Conservation (phyloP, 2,888 invertebrate genomes). For the Bruchidius siliquastri region DNA sequence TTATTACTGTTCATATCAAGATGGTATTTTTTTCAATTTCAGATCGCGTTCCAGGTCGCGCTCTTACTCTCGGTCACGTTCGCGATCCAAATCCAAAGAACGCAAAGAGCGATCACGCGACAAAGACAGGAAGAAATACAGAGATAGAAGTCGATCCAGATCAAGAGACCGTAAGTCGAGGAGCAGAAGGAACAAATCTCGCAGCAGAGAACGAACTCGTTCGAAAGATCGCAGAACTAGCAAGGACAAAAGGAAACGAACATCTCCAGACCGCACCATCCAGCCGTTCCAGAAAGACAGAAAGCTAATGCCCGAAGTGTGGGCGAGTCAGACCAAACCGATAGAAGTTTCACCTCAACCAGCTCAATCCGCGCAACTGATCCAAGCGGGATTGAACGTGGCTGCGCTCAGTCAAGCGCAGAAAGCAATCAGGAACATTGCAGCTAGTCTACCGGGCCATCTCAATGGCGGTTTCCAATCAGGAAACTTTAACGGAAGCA, state of each 20-base stretch:
- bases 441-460: slow-evolving; percentile 37
- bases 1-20: too few species aligned
- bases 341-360: slow-evolving; percentile 1
- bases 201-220: slow-evolving; percentile 54
- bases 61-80: slow-evolving; percentile 22
- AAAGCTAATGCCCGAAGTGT: slow-evolving; percentile 21
- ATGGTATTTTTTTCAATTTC: neutral
- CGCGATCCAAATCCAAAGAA: slow-evolving; percentile 44
- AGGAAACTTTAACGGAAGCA: slow-evolving; percentile 9
- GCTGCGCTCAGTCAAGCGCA: slow-evolving; percentile 48
- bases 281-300: slow-evolving; percentile 5
- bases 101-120: slow-evolving; percentile 37
- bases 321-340: slow-evolving; percentile 20
- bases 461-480: slow-evolving; percentile 21
- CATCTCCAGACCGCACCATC: slow-evolving; percentile 22
- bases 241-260: slow-evolving; percentile 33
- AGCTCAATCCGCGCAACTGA: neutral
- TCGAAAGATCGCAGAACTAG: slow-evolving; percentile 48
- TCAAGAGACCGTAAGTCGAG: slow-evolving; percentile 52
- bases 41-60: neutral
- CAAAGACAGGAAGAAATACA: slow-evolving; percentile 39
- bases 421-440: slow-evolving; percentile 56
- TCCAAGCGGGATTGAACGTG: slow-evolving; percentile 18
- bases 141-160: slow-evolving; percentile 44
- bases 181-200: slow-evolving; percentile 56